Evolutionary conservation across 2,113 vertebrate genomes (phyloP).

Genomic region (Strigops habroptila): DNA sequence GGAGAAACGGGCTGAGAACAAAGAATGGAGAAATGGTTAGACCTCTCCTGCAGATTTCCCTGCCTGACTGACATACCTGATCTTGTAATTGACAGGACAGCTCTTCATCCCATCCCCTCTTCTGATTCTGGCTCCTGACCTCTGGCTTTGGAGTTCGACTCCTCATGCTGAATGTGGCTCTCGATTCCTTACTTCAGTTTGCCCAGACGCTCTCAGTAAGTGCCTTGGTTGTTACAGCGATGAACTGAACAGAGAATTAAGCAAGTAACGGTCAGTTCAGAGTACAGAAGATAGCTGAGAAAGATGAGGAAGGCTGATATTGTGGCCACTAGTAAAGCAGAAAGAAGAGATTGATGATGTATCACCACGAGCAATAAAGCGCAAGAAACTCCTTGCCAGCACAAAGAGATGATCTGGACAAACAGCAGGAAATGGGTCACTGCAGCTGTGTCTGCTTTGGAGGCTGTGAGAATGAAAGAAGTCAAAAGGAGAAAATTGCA

Average conservation of each 20-base stretch:
- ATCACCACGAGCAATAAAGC: background rate
- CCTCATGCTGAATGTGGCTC: background rate
- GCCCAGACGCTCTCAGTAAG: accelerated
- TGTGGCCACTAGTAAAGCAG: background rate
- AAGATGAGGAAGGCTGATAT: background rate
- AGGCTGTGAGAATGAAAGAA: background rate
- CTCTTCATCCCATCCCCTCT: background rate
- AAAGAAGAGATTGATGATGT: background rate
- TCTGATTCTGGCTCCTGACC: background rate
- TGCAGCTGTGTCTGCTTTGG: background rate
- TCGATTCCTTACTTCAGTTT: background rate
- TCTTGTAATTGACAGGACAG: background rate
- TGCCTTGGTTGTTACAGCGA: background rate
- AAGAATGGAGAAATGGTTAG: background rate
- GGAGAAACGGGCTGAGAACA: background rate
- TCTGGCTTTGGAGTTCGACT: background rate
- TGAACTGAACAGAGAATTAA: background rate
- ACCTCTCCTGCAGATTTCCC: background rate
- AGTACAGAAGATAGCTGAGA: background rate
- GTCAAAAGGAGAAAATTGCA: background rate
- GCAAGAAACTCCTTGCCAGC: background rate
- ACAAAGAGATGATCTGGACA: background rate
- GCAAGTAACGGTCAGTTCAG: background rate
- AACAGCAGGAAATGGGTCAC: background rate
- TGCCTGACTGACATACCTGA: background rate